Conservation (phyloP, 2,888 invertebrate species). For the Lochmaea capreae region DNA sequence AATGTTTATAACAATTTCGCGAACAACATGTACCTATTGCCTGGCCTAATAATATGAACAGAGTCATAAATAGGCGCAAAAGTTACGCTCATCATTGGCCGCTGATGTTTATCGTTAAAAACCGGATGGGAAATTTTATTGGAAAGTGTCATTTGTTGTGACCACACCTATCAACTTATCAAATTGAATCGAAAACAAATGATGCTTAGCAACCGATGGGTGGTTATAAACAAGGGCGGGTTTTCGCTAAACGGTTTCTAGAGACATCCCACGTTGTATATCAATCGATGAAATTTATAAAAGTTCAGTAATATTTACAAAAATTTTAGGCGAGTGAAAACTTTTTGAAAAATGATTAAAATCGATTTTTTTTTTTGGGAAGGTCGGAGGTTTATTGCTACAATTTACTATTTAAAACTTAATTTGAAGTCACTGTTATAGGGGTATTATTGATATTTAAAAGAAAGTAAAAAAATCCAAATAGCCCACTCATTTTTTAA, state of each 20-base stretch:
- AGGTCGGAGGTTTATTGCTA: no score
- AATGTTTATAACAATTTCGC: no score
- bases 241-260: not conserved
- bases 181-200: not conserved
- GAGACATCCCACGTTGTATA: not conserved
- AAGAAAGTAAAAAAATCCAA: no score
- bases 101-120: not conserved
- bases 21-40: no score
- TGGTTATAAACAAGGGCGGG: conserved; percentile 6
- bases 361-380: no score
- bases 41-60: no score
- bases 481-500: no score
- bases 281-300: not conserved
- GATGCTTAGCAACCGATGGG: conserved; percentile 2
- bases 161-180: conserved; percentile 3
- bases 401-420: no score
- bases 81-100: not conserved
- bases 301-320: not conserved
- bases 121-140: conserved; percentile 9
- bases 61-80: not conserved
- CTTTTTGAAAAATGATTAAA: no score
- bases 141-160: conserved; percentile 17
- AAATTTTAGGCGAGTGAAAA: not conserved
- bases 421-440: no score
- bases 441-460: no score